These are phyloP conservation scores for Anguilla anguilla DNA, from an alignment of 2,797 vertebrate genomes.

Conservation along the genomic window DNA sequence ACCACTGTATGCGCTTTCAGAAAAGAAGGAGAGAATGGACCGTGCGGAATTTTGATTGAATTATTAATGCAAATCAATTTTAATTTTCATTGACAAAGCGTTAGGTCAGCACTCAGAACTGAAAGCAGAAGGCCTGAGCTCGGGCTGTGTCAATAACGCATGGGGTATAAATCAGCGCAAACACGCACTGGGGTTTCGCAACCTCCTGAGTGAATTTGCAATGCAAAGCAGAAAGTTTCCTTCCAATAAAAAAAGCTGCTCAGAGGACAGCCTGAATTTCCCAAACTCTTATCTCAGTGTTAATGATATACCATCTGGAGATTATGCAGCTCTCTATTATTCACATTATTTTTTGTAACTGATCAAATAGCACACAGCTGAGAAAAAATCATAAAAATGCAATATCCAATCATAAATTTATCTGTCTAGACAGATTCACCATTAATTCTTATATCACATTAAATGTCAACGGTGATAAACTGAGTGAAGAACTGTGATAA, in stretches of 20 bases:
- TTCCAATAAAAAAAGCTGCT: neutral
- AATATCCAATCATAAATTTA: neutral
- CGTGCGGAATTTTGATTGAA: neutral
- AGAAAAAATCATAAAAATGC: slow-evolving; percentile 8
- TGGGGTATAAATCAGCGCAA: neutral
- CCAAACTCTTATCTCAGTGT: neutral
- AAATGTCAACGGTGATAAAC: neutral
- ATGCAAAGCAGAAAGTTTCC: neutral
- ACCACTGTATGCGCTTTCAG: neutral
- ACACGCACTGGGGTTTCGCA: neutral
- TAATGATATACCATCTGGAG: neutral
- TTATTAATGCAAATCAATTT: slow-evolving; percentile 18
- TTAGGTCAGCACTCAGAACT: neutral
- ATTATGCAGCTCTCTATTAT: neutral
- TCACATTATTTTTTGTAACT: neutral
- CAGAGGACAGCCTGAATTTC: neutral
- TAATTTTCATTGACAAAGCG: slow-evolving; percentile 1
- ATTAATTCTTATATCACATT: neutral
- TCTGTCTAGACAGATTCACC: neutral
- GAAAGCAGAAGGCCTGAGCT: neutral
- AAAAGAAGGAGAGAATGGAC: neutral
- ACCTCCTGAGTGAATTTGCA: neutral
- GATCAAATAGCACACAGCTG: neutral
- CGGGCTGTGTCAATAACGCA: neutral
- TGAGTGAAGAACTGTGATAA: neutral